Evolutionary conservation across 1,140 invertebrate genomes (phyloP).

Genomic region (Heliconius nattereri): DNA sequence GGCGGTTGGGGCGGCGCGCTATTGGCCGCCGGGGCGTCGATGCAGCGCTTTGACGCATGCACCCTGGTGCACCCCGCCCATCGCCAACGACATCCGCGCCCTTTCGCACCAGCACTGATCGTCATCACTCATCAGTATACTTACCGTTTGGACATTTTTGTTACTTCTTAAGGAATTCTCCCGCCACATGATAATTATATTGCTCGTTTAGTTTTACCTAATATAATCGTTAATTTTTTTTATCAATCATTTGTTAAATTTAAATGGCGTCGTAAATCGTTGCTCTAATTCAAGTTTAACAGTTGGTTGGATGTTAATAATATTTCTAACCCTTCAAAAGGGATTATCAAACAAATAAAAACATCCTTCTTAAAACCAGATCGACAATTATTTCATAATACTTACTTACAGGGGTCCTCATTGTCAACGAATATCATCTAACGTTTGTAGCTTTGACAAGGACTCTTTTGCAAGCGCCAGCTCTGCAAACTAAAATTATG

Average conservation of each 20-base stretch:
- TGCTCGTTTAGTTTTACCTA: no score
- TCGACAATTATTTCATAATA: conserved; percentile 51
- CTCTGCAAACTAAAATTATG: background rate
- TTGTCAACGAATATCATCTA: conserved; percentile 49
- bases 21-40: conserved; percentile 50
- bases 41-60: conserved; percentile 27
- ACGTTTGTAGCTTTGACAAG: conserved; percentile 37
- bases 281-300: conserved; percentile 24
- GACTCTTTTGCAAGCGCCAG: conserved; percentile 11
- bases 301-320: conserved; percentile 30
- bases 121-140: background rate
- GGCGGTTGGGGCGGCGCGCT: conserved; percentile 57
- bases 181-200: background rate
- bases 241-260: background rate
- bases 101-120: background rate
- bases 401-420: conserved; percentile 40
- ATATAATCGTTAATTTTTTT: no score
- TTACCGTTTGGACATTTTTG: background rate
- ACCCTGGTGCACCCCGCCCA: conserved; percentile 40
- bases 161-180: background rate
- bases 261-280: background rate
- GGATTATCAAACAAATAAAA: conserved; percentile 37
- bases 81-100: conserved; percentile 20
- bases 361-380: conserved; percentile 49
- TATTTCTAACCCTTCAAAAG: conserved; percentile 36